Percentiles rank a stretch among this genome's conserved stretches.
These are phyloP conservation scores for Physella acuta DNA, from an alignment of 1,140 invertebrate genomes.

Conservation along the genomic window DNA sequence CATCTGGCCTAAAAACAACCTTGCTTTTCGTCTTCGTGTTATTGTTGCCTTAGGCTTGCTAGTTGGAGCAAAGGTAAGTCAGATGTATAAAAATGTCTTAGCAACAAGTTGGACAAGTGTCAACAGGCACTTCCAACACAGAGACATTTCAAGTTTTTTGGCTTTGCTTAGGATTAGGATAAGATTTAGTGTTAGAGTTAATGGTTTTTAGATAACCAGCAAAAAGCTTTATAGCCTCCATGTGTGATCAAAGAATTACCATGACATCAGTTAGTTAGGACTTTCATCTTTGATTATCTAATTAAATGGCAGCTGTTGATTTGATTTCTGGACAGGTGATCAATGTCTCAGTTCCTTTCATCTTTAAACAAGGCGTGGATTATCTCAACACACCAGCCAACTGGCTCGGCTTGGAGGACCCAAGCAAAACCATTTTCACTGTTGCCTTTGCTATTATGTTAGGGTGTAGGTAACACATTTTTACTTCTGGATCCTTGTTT, in stretches of 20 bases:
- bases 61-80: conserved; percentile 62
- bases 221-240: background rate
- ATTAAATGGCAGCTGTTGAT: conserved; percentile 9
- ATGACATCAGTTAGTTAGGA: background rate
- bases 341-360: conserved; percentile 93
- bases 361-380: conserved; percentile 94
- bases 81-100: background rate
- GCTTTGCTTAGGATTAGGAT: too few species aligned
- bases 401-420: conserved; percentile 53
- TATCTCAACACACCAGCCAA: conserved; percentile 73
- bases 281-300: background rate
- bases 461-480: conserved; percentile 77
- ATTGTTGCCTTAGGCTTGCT: conserved; percentile 73
- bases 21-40: conserved; percentile 78
- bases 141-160: too few species aligned
- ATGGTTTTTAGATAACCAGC: too few species aligned
- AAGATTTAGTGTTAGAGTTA: too few species aligned
- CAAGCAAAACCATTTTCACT: conserved; percentile 59
- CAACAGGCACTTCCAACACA: too few species aligned
- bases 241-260: background rate
- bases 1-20: conserved; percentile 94
- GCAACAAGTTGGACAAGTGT: background rate
- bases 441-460: conserved; percentile 77
- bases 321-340: conserved; percentile 64
- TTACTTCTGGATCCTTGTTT: background rate